Percentiles rank a stretch among this genome's conserved stretches.
These are phyloP conservation scores for Cataglyphis hispanica DNA, from an alignment of 1,140 invertebrate species.

Conservation along the genomic window DNA sequence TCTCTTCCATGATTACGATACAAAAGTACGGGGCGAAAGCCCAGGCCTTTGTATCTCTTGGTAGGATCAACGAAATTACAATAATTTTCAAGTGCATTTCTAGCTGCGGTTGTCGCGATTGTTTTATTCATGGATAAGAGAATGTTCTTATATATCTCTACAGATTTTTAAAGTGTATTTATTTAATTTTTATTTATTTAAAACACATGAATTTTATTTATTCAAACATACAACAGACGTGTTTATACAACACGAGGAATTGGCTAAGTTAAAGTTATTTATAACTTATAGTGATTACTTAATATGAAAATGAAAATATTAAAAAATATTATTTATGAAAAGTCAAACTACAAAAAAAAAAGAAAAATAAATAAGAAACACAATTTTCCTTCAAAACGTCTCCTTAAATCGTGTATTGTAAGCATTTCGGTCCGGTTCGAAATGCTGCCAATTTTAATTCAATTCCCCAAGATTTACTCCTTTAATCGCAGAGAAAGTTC, in stretches of 20 bases:
- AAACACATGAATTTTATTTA: conserved; percentile 4
- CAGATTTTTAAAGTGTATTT: neutral
- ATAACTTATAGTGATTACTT: neutral
- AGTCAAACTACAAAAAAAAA: conserved; percentile 5
- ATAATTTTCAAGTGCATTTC: neutral
- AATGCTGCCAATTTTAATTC: conserved; percentile 39
- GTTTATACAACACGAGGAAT: neutral
- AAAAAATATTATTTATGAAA: neutral
- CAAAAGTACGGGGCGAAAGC: conserved; percentile 10
- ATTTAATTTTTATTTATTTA: conserved; percentile 1
- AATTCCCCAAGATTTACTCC: conserved; percentile 42
- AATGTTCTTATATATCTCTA: neutral
- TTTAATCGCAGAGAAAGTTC: conserved; percentile 25
- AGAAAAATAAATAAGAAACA: neutral
- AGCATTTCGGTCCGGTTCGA: neutral
- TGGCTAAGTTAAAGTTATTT: neutral
- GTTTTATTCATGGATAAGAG: conserved; percentile 1
- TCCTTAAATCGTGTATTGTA: neutral
- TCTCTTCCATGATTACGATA: neutral
- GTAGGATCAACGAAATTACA: conserved; percentile 18
- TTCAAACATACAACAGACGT: neutral
- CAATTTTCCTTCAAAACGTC: neutral
- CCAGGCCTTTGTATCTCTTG: neutral
- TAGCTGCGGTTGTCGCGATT: neutral
- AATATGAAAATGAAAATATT: neutral